phyloP scores from a whole-genome alignment of 2,888 invertebrate genomes.

The Litoditis marina region DNA sequence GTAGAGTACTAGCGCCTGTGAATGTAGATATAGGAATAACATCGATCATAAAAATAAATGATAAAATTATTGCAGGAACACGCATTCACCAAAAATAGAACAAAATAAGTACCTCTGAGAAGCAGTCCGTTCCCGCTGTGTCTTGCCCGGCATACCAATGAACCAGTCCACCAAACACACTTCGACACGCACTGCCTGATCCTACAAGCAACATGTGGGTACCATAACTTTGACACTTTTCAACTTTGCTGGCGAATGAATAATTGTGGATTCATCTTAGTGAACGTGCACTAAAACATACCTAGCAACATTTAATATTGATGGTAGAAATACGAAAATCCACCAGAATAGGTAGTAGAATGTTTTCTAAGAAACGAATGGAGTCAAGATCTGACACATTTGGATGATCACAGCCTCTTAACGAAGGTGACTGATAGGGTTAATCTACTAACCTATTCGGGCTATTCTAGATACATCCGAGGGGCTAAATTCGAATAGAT shows the following conservation, averaged over 20 bases:
- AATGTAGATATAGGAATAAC: too few relatives aligned
- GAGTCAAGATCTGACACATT: not conserved
- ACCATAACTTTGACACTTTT: too few relatives aligned
- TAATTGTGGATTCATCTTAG: too few relatives aligned
- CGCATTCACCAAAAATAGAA: too few relatives aligned
- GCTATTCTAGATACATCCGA: conserved; percentile 45
- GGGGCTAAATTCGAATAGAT: conserved; percentile 46
- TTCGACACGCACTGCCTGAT: conserved; percentile 94
- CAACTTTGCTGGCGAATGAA: too few relatives aligned
- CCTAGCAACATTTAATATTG: too few relatives aligned
- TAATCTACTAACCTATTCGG: conserved; percentile 19
- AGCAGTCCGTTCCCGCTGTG: conserved; percentile 73
- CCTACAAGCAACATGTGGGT: too few relatives aligned
- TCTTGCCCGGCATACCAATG: conserved; percentile 76
- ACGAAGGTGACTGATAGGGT: not conserved
- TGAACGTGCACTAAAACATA: too few relatives aligned
- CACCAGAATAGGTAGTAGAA: too few relatives aligned
- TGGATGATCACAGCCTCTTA: not conserved
- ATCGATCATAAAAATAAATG: not conserved
- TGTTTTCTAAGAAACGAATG: not conserved
- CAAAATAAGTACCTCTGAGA: conserved; percentile 47
- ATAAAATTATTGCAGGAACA: not conserved
- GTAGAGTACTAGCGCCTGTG: too few relatives aligned
- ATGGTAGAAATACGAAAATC: not conserved
- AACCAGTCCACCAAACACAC: conserved; percentile 89